These are phyloP conservation scores for Drosophila teissieri DNA, from an alignment of 1,140 invertebrate species.

Conservation along the genomic window DNA sequence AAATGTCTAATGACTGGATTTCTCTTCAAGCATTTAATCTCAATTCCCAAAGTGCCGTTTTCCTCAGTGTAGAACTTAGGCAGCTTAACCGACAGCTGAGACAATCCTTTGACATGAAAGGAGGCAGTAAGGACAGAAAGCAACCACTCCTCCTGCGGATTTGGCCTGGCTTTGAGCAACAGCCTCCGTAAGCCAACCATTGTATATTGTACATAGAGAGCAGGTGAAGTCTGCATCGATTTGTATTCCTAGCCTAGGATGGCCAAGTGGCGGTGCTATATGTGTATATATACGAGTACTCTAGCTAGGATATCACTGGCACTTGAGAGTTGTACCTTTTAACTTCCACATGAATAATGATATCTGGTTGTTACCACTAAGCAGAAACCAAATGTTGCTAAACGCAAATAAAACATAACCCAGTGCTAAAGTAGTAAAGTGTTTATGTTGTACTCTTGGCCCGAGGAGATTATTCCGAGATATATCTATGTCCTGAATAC, in stretches of 20 bases:
- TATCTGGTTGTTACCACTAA: constrained; percentile 36
- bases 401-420: constrained; percentile 54
- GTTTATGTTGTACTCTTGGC: constrained; percentile 58
- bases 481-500: constrained; percentile 56
- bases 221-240: constrained; percentile 1
- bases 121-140: neutral
- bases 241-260: constrained; percentile 16
- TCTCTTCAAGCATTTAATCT: neutral
- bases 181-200: constrained; percentile 9
- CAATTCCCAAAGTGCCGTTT: neutral
- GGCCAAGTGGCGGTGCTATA: constrained; percentile 41
- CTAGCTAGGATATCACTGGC: constrained; percentile 41
- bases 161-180: constrained; percentile 9
- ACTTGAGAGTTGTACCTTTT: constrained; percentile 77
- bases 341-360: constrained; percentile 30
- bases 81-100: neutral
- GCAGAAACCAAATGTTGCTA: constrained; percentile 63
- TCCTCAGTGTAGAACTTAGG: constrained; percentile 3
- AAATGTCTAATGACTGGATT: too few species aligned
- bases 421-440: constrained; percentile 51
- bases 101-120: constrained; percentile 7
- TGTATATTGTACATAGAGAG: constrained; percentile 26
- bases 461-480: constrained; percentile 44
- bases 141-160: neutral
- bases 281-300: constrained; percentile 30